Conservation (phyloP, 2,797 vertebrate genomes). For the Fistularia commersonii region DNA sequence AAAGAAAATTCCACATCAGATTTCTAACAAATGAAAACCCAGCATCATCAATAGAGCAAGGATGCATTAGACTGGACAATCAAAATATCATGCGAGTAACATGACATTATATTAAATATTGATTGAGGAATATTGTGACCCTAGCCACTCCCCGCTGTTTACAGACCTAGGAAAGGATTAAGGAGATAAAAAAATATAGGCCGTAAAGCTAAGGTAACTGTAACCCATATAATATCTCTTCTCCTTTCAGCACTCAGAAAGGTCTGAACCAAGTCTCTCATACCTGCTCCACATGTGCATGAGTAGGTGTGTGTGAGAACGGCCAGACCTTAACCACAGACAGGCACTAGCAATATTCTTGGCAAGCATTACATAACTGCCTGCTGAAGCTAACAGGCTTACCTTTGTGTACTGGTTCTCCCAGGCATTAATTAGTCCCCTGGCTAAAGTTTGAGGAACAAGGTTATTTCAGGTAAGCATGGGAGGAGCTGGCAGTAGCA, state of each 20-base stretch:
- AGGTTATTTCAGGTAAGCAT: slow-evolving; percentile 45
- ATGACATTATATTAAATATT: too few species aligned
- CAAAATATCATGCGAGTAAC: too few species aligned
- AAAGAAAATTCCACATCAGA: too few species aligned
- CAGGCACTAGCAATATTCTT: slow-evolving; percentile 44
- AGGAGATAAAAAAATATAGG: too few species aligned
- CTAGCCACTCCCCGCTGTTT: too few species aligned
- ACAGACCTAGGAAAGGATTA: too few species aligned
- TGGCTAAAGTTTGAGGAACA: slow-evolving; percentile 33
- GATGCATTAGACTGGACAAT: too few species aligned
- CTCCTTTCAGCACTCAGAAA: slow-evolving; percentile 18
- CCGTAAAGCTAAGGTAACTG: slow-evolving; percentile 14
- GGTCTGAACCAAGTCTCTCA: slow-evolving; percentile 20
- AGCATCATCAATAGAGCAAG: too few species aligned
- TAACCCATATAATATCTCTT: slow-evolving; percentile 24
- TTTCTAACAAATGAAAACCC: too few species aligned
- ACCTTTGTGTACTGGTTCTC: slow-evolving; percentile 47
- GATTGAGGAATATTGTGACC: too few species aligned
- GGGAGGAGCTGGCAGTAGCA: slow-evolving; percentile 16
- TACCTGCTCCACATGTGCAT: slow-evolving; percentile 11
- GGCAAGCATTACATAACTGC: slow-evolving; percentile 44
- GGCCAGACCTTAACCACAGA: slow-evolving; percentile 16
- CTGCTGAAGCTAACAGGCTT: slow-evolving; percentile 54
- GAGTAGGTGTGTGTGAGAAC: not conserved
- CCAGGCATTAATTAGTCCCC: slow-evolving; percentile 45